Evolutionary conservation across 2,797 vertebrate genomes (phyloP).

Genomic region (Cyprinella venusta): DNA sequence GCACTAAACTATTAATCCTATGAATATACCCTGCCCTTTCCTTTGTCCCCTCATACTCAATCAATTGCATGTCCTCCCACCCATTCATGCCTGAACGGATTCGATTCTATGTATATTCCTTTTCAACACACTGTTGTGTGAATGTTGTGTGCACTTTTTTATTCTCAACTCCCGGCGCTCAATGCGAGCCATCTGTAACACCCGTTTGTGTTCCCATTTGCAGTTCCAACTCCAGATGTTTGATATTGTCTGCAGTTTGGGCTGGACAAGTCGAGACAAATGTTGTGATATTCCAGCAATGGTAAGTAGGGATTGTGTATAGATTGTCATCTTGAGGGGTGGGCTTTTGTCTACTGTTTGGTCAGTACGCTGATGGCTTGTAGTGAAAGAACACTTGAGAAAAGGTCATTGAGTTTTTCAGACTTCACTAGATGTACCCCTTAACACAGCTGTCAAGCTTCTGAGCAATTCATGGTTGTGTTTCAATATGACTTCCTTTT

Average conservation of each 20-base stretch:
- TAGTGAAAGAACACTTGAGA: neutral
- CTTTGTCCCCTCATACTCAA: constrained; percentile 10
- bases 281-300: constrained; percentile 97
- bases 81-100: constrained; percentile 24
- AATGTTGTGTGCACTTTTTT: constrained; percentile 58
- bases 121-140: constrained; percentile 54
- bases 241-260: constrained; percentile 96
- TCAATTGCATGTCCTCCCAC: neutral
- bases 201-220: constrained; percentile 60
- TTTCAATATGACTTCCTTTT: neutral
- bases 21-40: neutral
- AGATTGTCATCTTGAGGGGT: constrained; percentile 1
- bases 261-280: constrained; percentile 97
- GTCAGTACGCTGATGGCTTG: neutral
- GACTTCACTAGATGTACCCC: neutral
- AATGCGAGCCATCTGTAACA: constrained; percentile 73
- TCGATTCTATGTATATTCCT: constrained; percentile 43
- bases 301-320: constrained; percentile 77
- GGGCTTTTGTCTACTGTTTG: constrained; percentile 7
- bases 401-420: neutral
- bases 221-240: constrained; percentile 99
- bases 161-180: constrained; percentile 51
- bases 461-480: neutral
- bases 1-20: constrained; percentile 1
- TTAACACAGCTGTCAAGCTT: constrained; percentile 32